A percentile compares a stretch with the other conserved stretches of the same genome.
These are phyloP conservation scores for Thamnaconus septentrionalis DNA, from an alignment of 2,113 vertebrate species.

Conservation along the genomic window DNA sequence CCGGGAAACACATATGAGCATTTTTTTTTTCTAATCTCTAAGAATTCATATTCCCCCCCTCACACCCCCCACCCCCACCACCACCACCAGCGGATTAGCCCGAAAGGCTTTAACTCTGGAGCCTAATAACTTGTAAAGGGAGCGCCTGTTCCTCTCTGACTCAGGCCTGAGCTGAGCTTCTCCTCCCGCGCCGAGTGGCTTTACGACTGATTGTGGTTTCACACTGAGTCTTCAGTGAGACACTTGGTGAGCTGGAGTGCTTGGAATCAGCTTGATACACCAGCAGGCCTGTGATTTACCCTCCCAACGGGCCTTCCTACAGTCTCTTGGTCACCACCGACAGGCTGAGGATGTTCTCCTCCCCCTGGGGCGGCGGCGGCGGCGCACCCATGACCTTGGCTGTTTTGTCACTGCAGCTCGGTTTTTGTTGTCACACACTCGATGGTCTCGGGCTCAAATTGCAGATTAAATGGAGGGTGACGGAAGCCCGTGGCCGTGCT, in stretches of 20 bases:
- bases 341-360: background rate
- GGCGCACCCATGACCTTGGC: conserved; percentile 26
- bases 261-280: too few species aligned
- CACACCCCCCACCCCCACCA: too few species aligned
- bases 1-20: background rate
- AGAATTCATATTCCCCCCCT: conserved; percentile 35
- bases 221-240: conserved; percentile 16
- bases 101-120: conserved; percentile 41
- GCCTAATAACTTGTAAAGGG: conserved; percentile 22
- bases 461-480: background rate
- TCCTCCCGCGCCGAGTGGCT: conserved; percentile 28
- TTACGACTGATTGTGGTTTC: conserved; percentile 48
- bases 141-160: conserved; percentile 14
- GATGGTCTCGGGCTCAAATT: background rate
- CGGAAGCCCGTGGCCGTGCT: background rate
- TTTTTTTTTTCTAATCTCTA: conserved; percentile 9
- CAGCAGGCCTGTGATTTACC: too few species aligned
- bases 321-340: too few species aligned
- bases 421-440: conserved; percentile 4
- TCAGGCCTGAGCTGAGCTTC: conserved; percentile 29
- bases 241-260: background rate
- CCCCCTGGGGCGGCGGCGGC: background rate
- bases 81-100: conserved; percentile 18
- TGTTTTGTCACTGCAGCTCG: conserved; percentile 6
- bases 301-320: too few species aligned